Evolutionary conservation across 2,113 vertebrate genomes (phyloP).

Genomic region (Pelecanoides urinatrix): DNA sequence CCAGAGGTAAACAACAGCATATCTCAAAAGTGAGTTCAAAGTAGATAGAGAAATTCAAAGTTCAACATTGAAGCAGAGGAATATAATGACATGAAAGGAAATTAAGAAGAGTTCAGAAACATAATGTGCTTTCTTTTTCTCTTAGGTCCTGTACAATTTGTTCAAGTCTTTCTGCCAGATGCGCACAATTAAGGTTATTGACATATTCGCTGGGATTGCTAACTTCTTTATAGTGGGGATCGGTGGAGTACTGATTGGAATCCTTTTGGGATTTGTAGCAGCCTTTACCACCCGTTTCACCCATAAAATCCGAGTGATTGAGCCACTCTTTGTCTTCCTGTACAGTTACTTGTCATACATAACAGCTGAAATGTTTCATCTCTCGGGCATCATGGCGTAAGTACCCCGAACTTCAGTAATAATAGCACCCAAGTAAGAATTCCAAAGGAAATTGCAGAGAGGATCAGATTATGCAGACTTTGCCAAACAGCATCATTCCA

Average conservation of each 20-base stretch:
- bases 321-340: conserved; percentile 97
- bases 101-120: background rate
- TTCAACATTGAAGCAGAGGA: background rate
- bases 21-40: background rate
- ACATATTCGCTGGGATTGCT: conserved; percentile 89
- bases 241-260: conserved; percentile 89
- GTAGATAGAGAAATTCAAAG: background rate
- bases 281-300: conserved; percentile 97
- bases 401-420: conserved; percentile 67
- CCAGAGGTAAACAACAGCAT: background rate
- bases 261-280: conserved; percentile 91
- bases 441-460: background rate
- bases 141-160: conserved; percentile 94
- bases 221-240: conserved; percentile 92
- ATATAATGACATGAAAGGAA: background rate
- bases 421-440: conserved; percentile 14
- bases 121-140: conserved; percentile 35
- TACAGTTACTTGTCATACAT: conserved; percentile 97
- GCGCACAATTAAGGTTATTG: conserved; percentile 86
- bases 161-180: conserved; percentile 93
- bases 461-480: background rate
- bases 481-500: conserved; percentile 16
- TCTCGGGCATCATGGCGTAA: conserved; percentile 99
- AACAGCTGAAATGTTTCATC: conserved; percentile 91
- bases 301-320: conserved; percentile 90